These are phyloP conservation scores for Drosophila bunnanda DNA, from an alignment of 2,888 invertebrate species.

Conservation along the genomic window DNA sequence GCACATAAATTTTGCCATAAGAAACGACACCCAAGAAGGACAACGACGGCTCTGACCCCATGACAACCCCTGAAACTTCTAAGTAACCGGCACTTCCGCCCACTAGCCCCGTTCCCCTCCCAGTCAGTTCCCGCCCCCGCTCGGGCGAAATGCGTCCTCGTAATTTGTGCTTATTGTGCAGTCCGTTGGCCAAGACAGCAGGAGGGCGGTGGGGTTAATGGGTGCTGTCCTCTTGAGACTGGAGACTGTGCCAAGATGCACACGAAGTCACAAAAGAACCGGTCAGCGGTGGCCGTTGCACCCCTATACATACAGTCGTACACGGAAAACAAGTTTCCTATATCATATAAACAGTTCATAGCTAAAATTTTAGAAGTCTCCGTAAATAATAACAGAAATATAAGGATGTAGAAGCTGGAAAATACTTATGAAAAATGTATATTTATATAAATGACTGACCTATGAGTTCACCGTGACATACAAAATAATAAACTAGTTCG, in stretches of 20 bases:
- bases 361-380: no score
- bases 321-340: constrained; percentile 1
- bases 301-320: constrained; percentile 9
- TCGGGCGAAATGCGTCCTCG: constrained; percentile 57
- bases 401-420: background rate
- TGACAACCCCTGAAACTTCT: constrained; percentile 43
- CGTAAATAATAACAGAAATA: background rate
- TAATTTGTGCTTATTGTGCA: constrained; percentile 77
- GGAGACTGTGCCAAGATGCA: constrained; percentile 50
- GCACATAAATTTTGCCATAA: constrained; percentile 66
- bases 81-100: constrained; percentile 21
- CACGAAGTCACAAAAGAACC: constrained; percentile 69
- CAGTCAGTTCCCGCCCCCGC: background rate
- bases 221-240: constrained; percentile 17
- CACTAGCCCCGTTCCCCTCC: constrained; percentile 13
- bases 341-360: background rate
- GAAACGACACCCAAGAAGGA: constrained; percentile 58
- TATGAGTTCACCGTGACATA: no score
- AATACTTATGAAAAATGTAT: background rate
- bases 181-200: constrained; percentile 38
- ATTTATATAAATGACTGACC: background rate
- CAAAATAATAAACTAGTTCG: no score
- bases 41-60: constrained; percentile 56
- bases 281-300: constrained; percentile 34
- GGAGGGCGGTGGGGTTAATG: constrained; percentile 16